Conservation (phyloP, 2,797 vertebrate genomes). For the Tokudaia tokunoshimensis region DNA sequence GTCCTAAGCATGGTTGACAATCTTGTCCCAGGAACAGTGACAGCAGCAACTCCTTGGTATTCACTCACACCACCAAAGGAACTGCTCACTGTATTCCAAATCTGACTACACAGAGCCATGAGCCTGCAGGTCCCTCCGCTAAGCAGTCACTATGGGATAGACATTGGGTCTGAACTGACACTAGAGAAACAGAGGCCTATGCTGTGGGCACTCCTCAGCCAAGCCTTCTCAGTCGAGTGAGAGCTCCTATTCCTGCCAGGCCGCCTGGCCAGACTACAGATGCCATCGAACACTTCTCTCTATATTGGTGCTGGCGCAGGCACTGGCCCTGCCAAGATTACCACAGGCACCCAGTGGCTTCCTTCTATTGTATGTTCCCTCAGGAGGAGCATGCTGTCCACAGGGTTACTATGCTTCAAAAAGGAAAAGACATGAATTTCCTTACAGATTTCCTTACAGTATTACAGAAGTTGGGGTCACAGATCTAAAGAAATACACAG, state of each 20-base stretch:
- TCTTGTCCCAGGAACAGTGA: constrained; percentile 9
- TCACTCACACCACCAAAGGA: not conserved
- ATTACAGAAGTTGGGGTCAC: not conserved
- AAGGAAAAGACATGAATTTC: not conserved
- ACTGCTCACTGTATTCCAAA: not conserved
- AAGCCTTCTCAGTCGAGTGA: not conserved
- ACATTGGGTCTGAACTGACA: not conserved
- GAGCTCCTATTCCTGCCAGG: not conserved
- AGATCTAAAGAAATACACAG: not conserved
- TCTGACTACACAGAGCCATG: not conserved
- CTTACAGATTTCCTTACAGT: not conserved
- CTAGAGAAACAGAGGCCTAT: not conserved
- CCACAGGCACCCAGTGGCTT: not conserved
- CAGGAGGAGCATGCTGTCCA: not conserved
- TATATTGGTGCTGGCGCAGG: no score
- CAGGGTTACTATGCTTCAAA: not conserved
- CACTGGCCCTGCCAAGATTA: not conserved
- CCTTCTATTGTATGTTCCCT: not conserved
- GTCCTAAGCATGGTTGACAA: not conserved
- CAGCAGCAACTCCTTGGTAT: not conserved
- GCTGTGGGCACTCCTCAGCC: not conserved
- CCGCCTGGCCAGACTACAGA: not conserved
- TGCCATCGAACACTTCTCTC: not conserved
- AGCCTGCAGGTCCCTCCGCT: not conserved
- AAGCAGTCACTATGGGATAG: not conserved